Evolutionary conservation across 2,113 vertebrate species (phyloP).

Genomic region (Eonycteris spelaea): DNA sequence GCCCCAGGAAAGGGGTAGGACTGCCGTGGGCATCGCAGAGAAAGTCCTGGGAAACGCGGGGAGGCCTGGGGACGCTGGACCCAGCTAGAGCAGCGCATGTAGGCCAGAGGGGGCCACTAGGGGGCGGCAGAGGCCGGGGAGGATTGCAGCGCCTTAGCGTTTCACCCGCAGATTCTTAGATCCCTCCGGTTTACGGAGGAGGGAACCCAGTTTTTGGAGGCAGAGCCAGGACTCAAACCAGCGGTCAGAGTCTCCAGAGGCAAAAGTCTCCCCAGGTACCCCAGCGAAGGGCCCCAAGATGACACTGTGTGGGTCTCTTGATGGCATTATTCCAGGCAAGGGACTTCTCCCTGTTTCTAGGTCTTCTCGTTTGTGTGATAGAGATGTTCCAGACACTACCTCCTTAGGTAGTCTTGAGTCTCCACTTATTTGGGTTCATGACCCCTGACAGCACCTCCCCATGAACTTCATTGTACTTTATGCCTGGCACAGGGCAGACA

Average conservation of each 20-base stretch:
- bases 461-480: neutral
- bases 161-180: neutral
- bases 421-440: neutral
- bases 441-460: neutral
- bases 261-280: neutral
- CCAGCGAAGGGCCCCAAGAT: neutral
- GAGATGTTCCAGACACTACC: neutral
- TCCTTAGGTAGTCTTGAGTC: neutral
- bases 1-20: no score
- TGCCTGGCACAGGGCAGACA: neutral
- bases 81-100: neutral
- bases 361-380: neutral
- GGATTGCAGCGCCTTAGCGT: accelerated
- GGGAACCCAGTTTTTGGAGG: neutral
- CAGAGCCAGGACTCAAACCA: neutral
- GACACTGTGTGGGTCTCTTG: neutral
- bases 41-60: no score
- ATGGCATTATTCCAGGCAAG: neutral
- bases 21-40: accelerated
- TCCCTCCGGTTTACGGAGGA: accelerated
- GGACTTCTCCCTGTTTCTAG: neutral
- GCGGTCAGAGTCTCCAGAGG: neutral
- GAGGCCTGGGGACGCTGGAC: neutral
- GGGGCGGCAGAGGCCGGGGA: neutral
- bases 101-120: neutral